Evolutionary conservation across 2,888 invertebrate genomes (phyloP), one percentile per base, ranked within the genome.

Genomic region (Agonopterix subpropinquella): DNA sequence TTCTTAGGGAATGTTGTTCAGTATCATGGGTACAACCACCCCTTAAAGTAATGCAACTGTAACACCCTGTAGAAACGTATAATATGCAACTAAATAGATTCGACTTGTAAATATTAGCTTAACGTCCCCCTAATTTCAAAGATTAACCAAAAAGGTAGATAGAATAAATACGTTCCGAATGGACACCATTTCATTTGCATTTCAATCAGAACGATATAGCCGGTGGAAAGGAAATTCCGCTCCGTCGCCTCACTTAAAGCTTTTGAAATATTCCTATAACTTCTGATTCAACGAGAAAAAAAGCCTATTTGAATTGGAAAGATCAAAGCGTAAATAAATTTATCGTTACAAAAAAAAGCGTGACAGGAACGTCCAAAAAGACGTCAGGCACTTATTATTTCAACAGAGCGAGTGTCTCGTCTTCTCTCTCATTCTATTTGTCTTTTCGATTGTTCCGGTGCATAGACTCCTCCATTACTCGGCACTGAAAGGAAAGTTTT

Each of bases 401-500:
- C 75, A 82, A 80, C 80, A 77, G 78, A 79, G 76, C 75, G 79
- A 75, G 73, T 83, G 81, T 79, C 84, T 83, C 81, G 75, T 80
- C 81, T 79, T 68, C 64, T 74, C 75, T 73, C 77, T 80, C 77
- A 67, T 82, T 87, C 80, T 88, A 82, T 88, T 88, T 88, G 88
- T 87, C 87, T 87, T 86, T 86, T 81, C 84, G 84, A 86, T 84
- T 86, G 87, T 87, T 86, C 87, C 85, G 85, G 84, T 86, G 88
- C 86, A 88, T 87, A 82, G 85, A 83, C 79, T 87, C 82, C 86
- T 85, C 88, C 88, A 88, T 88, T 87, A 88, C 86, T 85, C 77
- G 77, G 83, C 81, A 84, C 83, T 89, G 89, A 89, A 89, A 89
- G 89, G 87, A 89, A 89, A 89, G 89, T 89, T 89, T 89, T 88